Evolutionary conservation across 1,140 invertebrate genomes (phyloP), one percentile per base, ranked within the genome.

Genomic region (Acyrthosiphon pisum): DNA sequence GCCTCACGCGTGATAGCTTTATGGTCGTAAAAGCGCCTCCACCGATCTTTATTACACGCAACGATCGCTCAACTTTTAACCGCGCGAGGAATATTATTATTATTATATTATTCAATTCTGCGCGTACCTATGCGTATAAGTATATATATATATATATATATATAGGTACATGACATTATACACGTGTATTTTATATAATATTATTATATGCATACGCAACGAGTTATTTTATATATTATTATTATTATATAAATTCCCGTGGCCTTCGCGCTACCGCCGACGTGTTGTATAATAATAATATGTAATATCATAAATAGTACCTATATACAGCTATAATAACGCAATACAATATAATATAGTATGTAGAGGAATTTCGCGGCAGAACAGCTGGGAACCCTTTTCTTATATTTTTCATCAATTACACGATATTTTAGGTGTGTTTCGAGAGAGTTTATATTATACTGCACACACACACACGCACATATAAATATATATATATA

Each of bases 21-120:
- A 91, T 37, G 90, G n/a, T 76, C 90, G 90, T 91, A 91, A 91
- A 91, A 91, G n/a, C 68, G 46, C 30, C 26, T 91, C n/a, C 90
- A 46, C 60, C 44, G 41, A n/a, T 46, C 90, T 91, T 91, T 91
- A 91, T 91, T 83, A 22, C 60, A 37, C 89, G 50, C 9, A 35
- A 90, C 41, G 60, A 76, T 68, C 11, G 41, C 26, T 83, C 60
- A 35, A 91, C 68, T 81, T 91, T 76, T 91, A 91, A 91, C 60
- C 35, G 90, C 90, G 30, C 56, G 3, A 81, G 14, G 8, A 2
- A 81, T 37, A 83, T 83, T 41, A 83, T 83, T 81, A 60, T 50
- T 53, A 53, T 53, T 53, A 53, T 53, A 22, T 84, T 53, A 22
- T 84, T 84, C 41, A 84, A 84, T 84, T 84, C 23, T 37, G 9